Evolutionary conservation across 2,113 vertebrate genomes (phyloP).

Genomic region (Lichenostomus cassidix): DNA sequence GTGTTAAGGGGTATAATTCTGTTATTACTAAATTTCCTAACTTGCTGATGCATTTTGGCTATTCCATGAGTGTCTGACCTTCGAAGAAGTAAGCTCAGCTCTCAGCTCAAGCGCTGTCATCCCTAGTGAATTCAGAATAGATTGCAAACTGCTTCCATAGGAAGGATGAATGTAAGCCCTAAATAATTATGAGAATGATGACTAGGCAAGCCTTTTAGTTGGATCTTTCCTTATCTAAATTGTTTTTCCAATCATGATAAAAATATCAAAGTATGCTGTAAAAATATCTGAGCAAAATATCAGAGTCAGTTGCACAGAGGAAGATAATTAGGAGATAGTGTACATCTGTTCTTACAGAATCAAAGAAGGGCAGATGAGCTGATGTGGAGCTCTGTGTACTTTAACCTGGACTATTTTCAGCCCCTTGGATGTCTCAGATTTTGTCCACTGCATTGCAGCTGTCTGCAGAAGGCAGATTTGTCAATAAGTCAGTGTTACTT

Average conservation of each 20-base stretch:
- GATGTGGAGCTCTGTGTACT: constrained; percentile 6
- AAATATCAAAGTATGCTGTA: constrained; percentile 58
- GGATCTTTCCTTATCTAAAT: constrained; percentile 57
- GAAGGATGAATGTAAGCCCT: constrained; percentile 46
- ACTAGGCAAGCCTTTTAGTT: constrained; percentile 44
- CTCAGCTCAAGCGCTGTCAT: neutral
- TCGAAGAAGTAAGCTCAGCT: neutral
- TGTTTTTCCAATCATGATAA: constrained; percentile 46
- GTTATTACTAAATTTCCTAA: neutral
- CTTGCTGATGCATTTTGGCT: neutral
- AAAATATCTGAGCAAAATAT: constrained; percentile 50
- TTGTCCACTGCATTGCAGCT: constrained; percentile 27
- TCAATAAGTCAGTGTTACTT: neutral
- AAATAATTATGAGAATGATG: constrained; percentile 53
- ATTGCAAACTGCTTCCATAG: constrained; percentile 38
- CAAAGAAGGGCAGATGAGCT: constrained; percentile 30
- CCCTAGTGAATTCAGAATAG: constrained; percentile 1
- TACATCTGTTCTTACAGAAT: constrained; percentile 21
- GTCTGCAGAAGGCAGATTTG: neutral
- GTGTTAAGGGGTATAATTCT: neutral
- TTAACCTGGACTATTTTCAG: constrained; percentile 53
- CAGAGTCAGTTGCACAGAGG: constrained; percentile 1
- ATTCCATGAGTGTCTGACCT: constrained; percentile 5
- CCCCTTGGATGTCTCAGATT: neutral
- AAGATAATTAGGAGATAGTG: constrained; percentile 51